Percentiles rank a stretch among this genome's conserved stretches.
These are phyloP conservation scores for Platycheirus albimanus DNA, from an alignment of 2,888 invertebrate species.

Conservation along the genomic window DNA sequence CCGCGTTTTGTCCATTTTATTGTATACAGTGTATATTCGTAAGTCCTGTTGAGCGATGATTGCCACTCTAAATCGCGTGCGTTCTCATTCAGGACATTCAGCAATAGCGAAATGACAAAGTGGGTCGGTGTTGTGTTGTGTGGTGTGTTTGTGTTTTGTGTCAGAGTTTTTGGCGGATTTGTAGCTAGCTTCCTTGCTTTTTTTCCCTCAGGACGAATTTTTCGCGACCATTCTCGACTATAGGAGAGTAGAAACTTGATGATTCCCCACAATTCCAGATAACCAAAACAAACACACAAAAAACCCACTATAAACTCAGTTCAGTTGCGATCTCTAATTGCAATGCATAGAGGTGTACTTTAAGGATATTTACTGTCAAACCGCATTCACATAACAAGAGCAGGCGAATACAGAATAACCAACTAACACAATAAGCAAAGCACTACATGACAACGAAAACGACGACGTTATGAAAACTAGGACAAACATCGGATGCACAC, in stretches of 20 bases:
- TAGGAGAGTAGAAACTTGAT: not conserved
- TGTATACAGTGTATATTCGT: constrained; percentile 23
- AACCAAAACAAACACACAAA: not conserved
- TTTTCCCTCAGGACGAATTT: constrained; percentile 34
- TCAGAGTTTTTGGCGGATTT: constrained; percentile 47
- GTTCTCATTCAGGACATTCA: constrained; percentile 45
- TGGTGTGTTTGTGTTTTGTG: constrained; percentile 4
- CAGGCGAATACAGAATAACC: constrained; percentile 1
- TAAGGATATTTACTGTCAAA: constrained; percentile 68
- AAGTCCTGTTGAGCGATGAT: constrained; percentile 67
- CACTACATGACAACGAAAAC: no score
- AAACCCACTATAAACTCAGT: no score
- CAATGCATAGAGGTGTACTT: constrained; percentile 68
- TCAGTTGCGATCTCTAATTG: constrained; percentile 54
- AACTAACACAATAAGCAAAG: constrained; percentile 35
- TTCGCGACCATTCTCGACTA: constrained; percentile 29
- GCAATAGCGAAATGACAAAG: constrained; percentile 41
- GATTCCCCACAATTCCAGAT: not conserved
- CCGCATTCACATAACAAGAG: constrained; percentile 25
- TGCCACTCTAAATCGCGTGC: constrained; percentile 64
- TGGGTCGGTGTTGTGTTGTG: no score
- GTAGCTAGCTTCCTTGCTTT: no score
- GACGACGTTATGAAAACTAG: constrained; percentile 56
- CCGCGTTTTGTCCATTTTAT: constrained; percentile 22
- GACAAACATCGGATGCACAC: constrained; percentile 53